phyloP scores from a whole-genome alignment of 2,888 invertebrate species.

The Drosophila emarginata region DNA sequence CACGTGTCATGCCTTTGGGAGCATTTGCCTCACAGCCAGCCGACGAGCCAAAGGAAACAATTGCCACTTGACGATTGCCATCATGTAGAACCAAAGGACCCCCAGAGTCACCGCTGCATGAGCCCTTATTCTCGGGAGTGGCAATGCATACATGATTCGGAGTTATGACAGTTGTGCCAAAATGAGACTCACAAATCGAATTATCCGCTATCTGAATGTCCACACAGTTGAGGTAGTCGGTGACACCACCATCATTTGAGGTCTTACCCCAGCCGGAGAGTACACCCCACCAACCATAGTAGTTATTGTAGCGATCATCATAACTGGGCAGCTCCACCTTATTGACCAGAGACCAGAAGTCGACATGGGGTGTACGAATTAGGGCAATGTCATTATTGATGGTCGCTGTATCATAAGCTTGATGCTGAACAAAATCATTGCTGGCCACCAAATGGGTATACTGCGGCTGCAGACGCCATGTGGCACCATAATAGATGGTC shows the following conservation, averaged over 20 bases:
- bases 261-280: constrained; percentile 83
- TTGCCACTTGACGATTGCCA: constrained; percentile 46
- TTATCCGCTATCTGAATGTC: constrained; percentile 68
- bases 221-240: constrained; percentile 70
- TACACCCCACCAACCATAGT: constrained; percentile 69
- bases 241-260: constrained; percentile 45
- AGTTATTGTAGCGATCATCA: constrained; percentile 54
- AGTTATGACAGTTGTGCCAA: constrained; percentile 31
- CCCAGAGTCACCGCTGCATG: constrained; percentile 77
- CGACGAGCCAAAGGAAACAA: constrained; percentile 59
- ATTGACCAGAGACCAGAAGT: constrained; percentile 39
- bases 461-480: constrained; percentile 53
- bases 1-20: constrained; percentile 62
- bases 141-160: constrained; percentile 60
- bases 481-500: constrained; percentile 61
- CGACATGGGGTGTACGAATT: constrained; percentile 53
- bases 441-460: constrained; percentile 47
- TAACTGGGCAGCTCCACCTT: constrained; percentile 47
- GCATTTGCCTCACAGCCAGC: constrained; percentile 51
- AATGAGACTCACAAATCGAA: constrained; percentile 71
- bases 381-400: constrained; percentile 68
- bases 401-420: constrained; percentile 28
- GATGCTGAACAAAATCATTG: constrained; percentile 61
- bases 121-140: constrained; percentile 56
- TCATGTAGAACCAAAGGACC: constrained; percentile 66